Percentiles rank a stretch among this genome's conserved stretches.
These are phyloP conservation scores for Sebastiscus tertius DNA, from an alignment of 2,797 vertebrate genomes.

Conservation along the genomic window DNA sequence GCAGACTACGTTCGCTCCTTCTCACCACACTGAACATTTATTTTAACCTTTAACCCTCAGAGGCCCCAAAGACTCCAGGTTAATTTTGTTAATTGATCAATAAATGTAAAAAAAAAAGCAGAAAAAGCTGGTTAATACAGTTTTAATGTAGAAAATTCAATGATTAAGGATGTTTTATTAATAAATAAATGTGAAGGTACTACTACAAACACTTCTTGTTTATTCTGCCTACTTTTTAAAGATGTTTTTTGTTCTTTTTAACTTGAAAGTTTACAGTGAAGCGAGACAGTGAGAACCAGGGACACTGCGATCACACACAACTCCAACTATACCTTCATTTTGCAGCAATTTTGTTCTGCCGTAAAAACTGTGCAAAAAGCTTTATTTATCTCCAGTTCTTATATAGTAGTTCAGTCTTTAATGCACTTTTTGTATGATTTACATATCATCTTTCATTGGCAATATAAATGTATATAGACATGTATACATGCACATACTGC, in stretches of 20 bases:
- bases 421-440: no score
- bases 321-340: not conserved
- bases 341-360: not conserved
- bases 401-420: not conserved
- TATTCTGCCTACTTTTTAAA: not conserved
- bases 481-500: no score
- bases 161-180: not conserved
- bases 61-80: not conserved
- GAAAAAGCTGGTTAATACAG: not conserved
- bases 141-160: not conserved
- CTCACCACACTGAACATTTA: not conserved
- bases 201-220: not conserved
- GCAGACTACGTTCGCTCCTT: not conserved
- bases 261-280: not conserved
- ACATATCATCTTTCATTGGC: no score
- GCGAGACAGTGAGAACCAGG: not conserved
- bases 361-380: no score
- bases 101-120: not conserved
- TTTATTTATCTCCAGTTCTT: not conserved
- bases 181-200: not conserved
- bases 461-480: no score
- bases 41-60: no score
- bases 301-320: not conserved
- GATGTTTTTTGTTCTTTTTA: not conserved
- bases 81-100: not conserved